Conservation (phyloP, 2,888 invertebrate species). For the Erannis defoliaria region DNA sequence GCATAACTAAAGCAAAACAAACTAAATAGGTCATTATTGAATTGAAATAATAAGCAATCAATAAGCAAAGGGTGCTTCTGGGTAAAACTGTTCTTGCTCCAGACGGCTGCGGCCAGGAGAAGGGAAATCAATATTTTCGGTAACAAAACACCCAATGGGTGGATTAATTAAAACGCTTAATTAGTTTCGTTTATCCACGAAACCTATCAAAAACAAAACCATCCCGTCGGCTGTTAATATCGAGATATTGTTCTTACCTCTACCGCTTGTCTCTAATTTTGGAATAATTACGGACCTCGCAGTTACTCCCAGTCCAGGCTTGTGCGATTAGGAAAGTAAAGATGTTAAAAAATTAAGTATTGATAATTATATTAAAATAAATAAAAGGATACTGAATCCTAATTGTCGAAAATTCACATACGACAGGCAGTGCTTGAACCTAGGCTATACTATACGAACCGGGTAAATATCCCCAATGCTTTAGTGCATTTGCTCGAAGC, state of each 20-base stretch:
- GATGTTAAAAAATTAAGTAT: background rate
- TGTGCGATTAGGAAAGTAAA: background rate
- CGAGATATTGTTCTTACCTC: conserved; percentile 58
- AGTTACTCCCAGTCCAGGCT: background rate
- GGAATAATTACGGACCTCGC: conserved; percentile 12
- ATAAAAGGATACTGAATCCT: no score
- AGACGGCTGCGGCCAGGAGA: conserved; percentile 54
- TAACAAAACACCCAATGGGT: conserved; percentile 77
- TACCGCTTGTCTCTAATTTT: conserved; percentile 35
- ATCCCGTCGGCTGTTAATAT: conserved; percentile 70
- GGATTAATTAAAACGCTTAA: conserved; percentile 83
- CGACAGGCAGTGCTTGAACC: no score
- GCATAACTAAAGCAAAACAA: conserved; percentile 10
- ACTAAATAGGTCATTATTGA: conserved; percentile 10
- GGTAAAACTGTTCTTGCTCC: conserved; percentile 55
- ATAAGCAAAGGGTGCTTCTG: conserved; percentile 48
- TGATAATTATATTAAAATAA: no score
- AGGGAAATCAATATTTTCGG: conserved; percentile 76
- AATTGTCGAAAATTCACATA: no score
- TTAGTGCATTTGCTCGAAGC: no score
- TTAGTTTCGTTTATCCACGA: conserved; percentile 81
- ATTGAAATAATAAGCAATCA: conserved; percentile 17
- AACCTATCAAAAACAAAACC: conserved; percentile 78
- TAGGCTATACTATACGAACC: no score
- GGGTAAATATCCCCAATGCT: no score